Evolutionary conservation across 2,113 vertebrate species (phyloP).

Genomic region (Stigmatopora argus): DNA sequence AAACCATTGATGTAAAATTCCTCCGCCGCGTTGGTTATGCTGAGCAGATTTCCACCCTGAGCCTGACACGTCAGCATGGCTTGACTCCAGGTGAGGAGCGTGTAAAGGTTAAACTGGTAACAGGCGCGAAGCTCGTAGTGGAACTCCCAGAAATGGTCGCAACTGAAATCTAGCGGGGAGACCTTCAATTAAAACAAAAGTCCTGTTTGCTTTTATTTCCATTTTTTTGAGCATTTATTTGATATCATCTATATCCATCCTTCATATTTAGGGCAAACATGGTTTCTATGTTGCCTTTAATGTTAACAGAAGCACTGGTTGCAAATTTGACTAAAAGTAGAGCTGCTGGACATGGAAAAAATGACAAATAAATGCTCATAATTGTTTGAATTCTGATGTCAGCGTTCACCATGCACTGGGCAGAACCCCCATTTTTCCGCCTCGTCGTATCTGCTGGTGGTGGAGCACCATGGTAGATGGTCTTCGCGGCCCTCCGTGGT

Average conservation of each 20-base stretch:
- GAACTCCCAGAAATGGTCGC: slow-evolving; percentile 79
- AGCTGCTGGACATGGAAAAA: neutral
- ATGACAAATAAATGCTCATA: neutral
- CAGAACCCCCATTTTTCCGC: slow-evolving; percentile 90
- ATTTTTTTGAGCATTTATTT: too few relatives aligned
- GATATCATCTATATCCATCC: too few relatives aligned
- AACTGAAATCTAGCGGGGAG: slow-evolving; percentile 61
- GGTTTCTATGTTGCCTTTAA: too few relatives aligned
- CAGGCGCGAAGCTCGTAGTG: slow-evolving; percentile 71
- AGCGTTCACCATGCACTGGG: slow-evolving; percentile 75
- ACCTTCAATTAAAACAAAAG: neutral
- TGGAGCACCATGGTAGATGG: slow-evolving; percentile 81
- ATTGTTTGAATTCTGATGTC: neutral
- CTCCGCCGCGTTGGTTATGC: slow-evolving; percentile 74
- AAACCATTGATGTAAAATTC: slow-evolving; percentile 79
- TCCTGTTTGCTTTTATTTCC: too few relatives aligned
- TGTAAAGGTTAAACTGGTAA: slow-evolving; percentile 87
- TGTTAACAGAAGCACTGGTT: too few relatives aligned
- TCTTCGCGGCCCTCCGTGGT: slow-evolving; percentile 80
- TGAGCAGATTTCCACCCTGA: slow-evolving; percentile 84
- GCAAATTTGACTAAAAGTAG: too few relatives aligned
- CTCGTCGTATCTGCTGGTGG: slow-evolving; percentile 79
- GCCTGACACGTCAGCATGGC: slow-evolving; percentile 79
- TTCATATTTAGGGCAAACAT: too few relatives aligned
- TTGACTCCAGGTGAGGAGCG: slow-evolving; percentile 82